phyloP scores from a whole-genome alignment of 2,888 invertebrate species.

The Dichetophora obliterata region DNA sequence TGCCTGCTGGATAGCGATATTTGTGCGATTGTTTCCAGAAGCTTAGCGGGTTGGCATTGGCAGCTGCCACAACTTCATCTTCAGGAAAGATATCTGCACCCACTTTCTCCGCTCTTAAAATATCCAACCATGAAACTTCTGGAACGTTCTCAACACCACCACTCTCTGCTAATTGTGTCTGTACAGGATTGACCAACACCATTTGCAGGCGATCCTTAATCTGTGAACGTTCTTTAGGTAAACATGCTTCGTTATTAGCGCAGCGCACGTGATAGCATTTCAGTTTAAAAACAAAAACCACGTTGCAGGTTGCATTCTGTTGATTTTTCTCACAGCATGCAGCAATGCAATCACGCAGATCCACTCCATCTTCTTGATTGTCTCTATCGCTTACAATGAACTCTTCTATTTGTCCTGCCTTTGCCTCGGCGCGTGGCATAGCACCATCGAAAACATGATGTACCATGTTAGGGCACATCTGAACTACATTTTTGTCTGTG shows the following conservation, averaged over 20 bases:
- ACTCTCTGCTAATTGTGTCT: constrained; percentile 68
- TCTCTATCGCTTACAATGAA: constrained; percentile 66
- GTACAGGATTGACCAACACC: constrained; percentile 83
- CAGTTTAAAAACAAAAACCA: constrained; percentile 81
- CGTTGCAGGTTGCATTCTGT: constrained; percentile 75
- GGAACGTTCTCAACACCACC: constrained; percentile 36
- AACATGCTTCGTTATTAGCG: constrained; percentile 78
- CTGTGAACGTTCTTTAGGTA: constrained; percentile 76
- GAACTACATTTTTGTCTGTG: constrained; percentile 45
- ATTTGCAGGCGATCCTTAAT: constrained; percentile 78
- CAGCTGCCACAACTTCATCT: constrained; percentile 48
- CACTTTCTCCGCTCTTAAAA: constrained; percentile 58
- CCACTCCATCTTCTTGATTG: constrained; percentile 72
- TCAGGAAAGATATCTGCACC: constrained; percentile 34
- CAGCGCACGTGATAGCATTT: constrained; percentile 85
- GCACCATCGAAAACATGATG: constrained; percentile 67
- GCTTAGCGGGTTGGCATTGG: constrained; percentile 55
- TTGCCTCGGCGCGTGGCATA: constrained; percentile 71
- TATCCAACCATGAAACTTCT: constrained; percentile 60
- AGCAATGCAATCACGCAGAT: constrained; percentile 79
- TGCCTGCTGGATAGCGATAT: constrained; percentile 53
- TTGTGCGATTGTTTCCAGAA: constrained; percentile 66
- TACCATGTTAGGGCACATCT: constrained; percentile 65
- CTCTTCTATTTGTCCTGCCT: constrained; percentile 75
- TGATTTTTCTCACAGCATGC: constrained; percentile 68